Percentiles rank a stretch among this genome's conserved stretches.
Evolutionary conservation across 2,888 invertebrate species (phyloP).

Genomic region (Ornithoptera priamus): DNA sequence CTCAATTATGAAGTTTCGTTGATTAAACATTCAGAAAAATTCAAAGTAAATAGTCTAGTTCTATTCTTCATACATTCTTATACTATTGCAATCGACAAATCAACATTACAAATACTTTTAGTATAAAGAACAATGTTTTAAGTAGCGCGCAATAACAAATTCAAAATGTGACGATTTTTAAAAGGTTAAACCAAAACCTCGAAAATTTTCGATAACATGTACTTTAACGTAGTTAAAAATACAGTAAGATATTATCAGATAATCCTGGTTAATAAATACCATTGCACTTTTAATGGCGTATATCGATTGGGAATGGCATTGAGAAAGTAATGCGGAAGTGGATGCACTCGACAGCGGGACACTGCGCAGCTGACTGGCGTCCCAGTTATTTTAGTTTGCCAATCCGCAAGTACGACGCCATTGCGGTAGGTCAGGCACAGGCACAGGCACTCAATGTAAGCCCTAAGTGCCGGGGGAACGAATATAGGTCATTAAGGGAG

Average conservation of each 20-base stretch:
- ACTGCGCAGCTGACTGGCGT: conserved; percentile 54
- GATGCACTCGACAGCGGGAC: conserved; percentile 44
- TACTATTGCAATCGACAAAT: too few species aligned
- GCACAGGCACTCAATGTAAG: conserved; percentile 66
- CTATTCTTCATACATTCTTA: too few species aligned
- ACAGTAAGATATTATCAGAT: background rate
- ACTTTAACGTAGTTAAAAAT: too few species aligned
- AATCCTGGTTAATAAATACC: background rate
- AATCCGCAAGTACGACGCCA: conserved; percentile 56
- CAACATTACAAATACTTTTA: too few species aligned
- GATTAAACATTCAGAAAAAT: too few species aligned
- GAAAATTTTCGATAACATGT: background rate
- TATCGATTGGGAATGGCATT: conserved; percentile 26
- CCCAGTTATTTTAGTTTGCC: conserved; percentile 66
- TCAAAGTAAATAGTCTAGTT: too few species aligned
- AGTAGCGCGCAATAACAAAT: background rate
- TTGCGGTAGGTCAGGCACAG: conserved; percentile 73
- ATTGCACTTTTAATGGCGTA: conserved; percentile 4
- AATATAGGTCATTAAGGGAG: conserved; percentile 72
- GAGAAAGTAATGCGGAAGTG: conserved; percentile 52
- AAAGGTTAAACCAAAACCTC: background rate
- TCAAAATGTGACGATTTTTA: background rate
- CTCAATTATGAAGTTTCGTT: too few species aligned
- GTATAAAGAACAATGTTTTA: too few species aligned
- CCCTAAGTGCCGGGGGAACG: conserved; percentile 71